phyloP scores from a whole-genome alignment of 2,888 invertebrate species.

The Orthosia cruda region DNA sequence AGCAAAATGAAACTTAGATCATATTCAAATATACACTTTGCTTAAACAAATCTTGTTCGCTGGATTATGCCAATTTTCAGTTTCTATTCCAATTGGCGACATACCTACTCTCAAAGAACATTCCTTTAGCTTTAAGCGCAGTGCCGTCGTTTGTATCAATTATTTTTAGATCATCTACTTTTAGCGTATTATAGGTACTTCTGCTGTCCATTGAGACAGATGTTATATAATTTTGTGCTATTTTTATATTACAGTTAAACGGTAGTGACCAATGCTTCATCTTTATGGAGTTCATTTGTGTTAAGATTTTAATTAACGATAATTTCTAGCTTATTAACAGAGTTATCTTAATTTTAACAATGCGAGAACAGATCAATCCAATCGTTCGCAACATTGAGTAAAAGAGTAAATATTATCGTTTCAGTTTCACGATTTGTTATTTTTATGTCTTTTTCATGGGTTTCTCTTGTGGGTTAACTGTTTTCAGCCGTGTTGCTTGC shows the following conservation, averaged over 20 bases:
- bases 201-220: conserved; percentile 11
- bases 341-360: conserved; percentile 23
- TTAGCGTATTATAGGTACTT: conserved; percentile 3
- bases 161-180: conserved; percentile 33
- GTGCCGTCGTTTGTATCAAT: conserved; percentile 8
- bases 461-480: conserved; percentile 29
- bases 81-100: not conserved
- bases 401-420: conserved; percentile 34
- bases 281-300: not conserved
- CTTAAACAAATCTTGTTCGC: not conserved
- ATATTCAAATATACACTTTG: not conserved
- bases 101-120: not conserved
- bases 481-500: conserved; percentile 21
- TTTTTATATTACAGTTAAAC: not conserved
- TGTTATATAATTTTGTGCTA: not conserved
- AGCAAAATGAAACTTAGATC: not conserved
- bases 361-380: conserved; percentile 27
- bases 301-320: conserved; percentile 16
- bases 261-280: not conserved
- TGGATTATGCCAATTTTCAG: not conserved
- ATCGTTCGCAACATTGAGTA: conserved; percentile 13
- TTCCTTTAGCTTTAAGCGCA: conserved; percentile 26
- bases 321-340: not conserved
- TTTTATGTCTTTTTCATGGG: conserved; percentile 47
- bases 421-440: conserved; percentile 40